Base-by-base conservation (phyloP, 2,888 invertebrate species). In the Cheilosia impressa region DNA sequence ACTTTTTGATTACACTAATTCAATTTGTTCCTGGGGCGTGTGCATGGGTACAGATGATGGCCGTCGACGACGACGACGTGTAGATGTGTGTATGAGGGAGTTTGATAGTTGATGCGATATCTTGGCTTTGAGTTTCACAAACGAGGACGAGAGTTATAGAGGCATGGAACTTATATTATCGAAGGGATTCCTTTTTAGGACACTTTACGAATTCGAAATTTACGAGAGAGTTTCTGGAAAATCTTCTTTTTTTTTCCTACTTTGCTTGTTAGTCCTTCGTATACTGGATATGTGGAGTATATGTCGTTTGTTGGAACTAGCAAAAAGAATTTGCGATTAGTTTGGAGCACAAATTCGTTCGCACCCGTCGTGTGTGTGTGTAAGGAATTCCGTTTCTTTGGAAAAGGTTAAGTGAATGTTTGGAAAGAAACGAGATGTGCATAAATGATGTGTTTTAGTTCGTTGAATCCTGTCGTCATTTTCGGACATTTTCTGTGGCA, bases 1-100 rank as follows among this genome's bases (percentile, higher is more conserved):
- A 88, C 88, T 88, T 88, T 88, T 88, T 88, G 88, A 88, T 88
- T 89, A 88, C 88, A 87, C 88, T 89, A 88, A 88, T 88, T 88
- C 88, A 88, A 88, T 89, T 89, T 87, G 85, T 85, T 85, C 85
- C 85, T 85, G 81, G 57, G 58, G 69, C 71, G 63, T 71, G 60
- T 65, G 57, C 55, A 31, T 71, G 71, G 38, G 31, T 38, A 73
- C 4, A 27, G 27, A 27, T 27, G 63, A 55, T 62, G 43, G 53
- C 57, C 63, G 41, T 19, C n/a, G 58, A 41, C n/a, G 17, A 31
- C 43, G 10, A 27, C n/a, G 58, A 58, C n/a, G 10, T 22, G 13
- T 19, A 31, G 53, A 10, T 57, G 73, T 62, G 24, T n/a, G 27
- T 43, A 52, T 38, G 27, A 68, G 47, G 9, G 75, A 17, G 62